Evolutionary conservation across 2,888 invertebrate genomes (phyloP), one percentile per base, ranked within the genome.

Genomic region (Synanthedon formicaeformis): DNA sequence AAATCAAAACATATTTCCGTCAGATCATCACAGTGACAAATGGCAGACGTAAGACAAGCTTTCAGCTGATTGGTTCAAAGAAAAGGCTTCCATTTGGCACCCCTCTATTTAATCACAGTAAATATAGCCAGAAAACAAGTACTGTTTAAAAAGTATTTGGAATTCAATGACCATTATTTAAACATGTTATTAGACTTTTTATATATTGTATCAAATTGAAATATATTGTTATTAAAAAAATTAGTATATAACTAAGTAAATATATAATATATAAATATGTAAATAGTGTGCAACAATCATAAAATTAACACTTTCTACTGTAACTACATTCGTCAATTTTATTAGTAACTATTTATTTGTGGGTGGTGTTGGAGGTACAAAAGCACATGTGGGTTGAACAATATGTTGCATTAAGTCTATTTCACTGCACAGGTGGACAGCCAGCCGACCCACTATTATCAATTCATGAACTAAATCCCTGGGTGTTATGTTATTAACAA

Each of bases 301-400:
- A 59, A 58, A 60, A 61, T 61, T 59, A 60, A 57, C 57, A 59
- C 53, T 58, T 52, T 54, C 58, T 51, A 53, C 56, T 55, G 54
- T 58, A 53, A 12, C 4, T 40, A 51, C 23, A 57, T 58, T 58
- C 56, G 60, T 60, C 64, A 65, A 57, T 57, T 54, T 55, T 53
- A 58, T 57, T 64, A 62, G 63, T 58, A n/a, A n/a, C n/a, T n/a
- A 53, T 14, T 49, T 49, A 49, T 62, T 52, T 53, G 55, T 57
- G 60, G 62, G 69, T 58, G 64, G 62, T 51, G 54, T 58, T 55
- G 18, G 23, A 49, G 18, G 16, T 54, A 60, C 61, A 71, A 67
- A 34, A 34, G 34, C 65, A 67, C 67, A 60, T 68, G 81, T 81
- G 71, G 80, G 78, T 56, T 59, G 74, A 70, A 75, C 74, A 78